Evolutionary conservation across 1,140 invertebrate genomes (phyloP), one percentile per base, ranked within the genome.

Genomic region (Hyphantria cunea): DNA sequence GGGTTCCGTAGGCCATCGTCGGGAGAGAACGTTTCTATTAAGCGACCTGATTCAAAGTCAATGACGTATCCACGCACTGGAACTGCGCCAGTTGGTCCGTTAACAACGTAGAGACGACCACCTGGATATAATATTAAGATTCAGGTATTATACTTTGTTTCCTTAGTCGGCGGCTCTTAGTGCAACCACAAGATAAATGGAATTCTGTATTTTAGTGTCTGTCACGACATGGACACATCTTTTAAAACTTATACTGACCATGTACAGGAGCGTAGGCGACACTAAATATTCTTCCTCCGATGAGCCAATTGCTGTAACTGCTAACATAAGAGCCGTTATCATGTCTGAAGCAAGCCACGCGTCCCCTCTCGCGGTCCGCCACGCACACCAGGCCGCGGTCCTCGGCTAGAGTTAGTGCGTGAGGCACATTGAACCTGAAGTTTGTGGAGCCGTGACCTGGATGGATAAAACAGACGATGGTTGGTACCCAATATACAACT

Each of bases 301-400:
- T 92, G 10, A 91, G 85, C 48, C 91, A 91, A 80, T 91, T 91
- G 72, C 92, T 90, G 78, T 93, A 93, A 80, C 93, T 84, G 66
- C 92, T 92, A 41, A 93, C 82, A 74, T 94, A 95, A 10, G 92
- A 91, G 41, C 95, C 95, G 70, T 94, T 94, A 34, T 78, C 90
- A 0, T 92, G 87, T 60, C 91, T 86, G 88, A 96, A 98, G 84
- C 96, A 97, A 56, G 95, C 93, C 37, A 98, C 93, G 70, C 97
- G 92, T n/a, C 96, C 95, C 79, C 98, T 95, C 90, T 99, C 97
- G 70, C 98, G 92, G 90, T 99, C 97, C 0, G 98, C 98, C 7
- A 97, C 96, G 86, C 96, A 98, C 14, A 99, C 73, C 14, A 95
- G 86, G 34, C 94, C 93, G 51, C 93, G 89, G 25, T 96, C 94